A percentile compares a stretch with the other conserved stretches of the same genome.
phyloP scores from a whole-genome alignment of 2,113 vertebrate species.

The Clupea harengus region DNA sequence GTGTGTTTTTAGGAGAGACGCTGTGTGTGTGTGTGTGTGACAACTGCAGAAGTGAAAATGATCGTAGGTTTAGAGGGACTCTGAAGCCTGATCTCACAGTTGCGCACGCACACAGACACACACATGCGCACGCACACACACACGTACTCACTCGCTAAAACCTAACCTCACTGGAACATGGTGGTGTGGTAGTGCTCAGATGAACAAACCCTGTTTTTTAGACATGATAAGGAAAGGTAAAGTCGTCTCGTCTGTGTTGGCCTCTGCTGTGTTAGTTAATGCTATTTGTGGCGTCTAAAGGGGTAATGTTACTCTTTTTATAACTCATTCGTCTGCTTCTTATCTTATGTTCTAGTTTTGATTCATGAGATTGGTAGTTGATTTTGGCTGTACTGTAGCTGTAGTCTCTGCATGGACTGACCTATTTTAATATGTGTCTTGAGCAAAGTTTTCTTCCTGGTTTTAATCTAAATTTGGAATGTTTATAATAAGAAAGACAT shows the following conservation, averaged over 20 bases:
- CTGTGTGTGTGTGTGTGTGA: neutral
- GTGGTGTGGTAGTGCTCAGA: neutral
- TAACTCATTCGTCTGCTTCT: neutral
- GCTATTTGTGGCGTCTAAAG: neutral
- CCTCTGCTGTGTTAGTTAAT: neutral
- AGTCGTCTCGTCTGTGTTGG: neutral
- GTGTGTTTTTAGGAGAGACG: neutral
- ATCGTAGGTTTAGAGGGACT: neutral
- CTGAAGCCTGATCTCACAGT: constrained; percentile 15
- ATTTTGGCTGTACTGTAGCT: neutral
- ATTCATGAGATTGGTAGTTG: neutral
- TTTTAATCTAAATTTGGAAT: neutral
- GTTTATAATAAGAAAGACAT: neutral
- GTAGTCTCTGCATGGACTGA: neutral
- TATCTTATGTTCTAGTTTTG: neutral
- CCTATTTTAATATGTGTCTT: neutral
- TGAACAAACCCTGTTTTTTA: neutral
- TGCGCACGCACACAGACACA: neutral
- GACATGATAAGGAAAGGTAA: neutral
- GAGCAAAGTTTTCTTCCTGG: neutral
- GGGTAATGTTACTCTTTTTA: neutral
- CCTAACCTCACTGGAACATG: neutral
- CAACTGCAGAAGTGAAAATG: constrained; percentile 17
- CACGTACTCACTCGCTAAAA: neutral
- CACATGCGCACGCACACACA: neutral